Percentiles rank a stretch among this genome's conserved stretches.
These are phyloP conservation scores for Axinella damicornis DNA, from an alignment of 37 sponge, comb jelly and placozoan species.

Conservation along the genomic window DNA sequence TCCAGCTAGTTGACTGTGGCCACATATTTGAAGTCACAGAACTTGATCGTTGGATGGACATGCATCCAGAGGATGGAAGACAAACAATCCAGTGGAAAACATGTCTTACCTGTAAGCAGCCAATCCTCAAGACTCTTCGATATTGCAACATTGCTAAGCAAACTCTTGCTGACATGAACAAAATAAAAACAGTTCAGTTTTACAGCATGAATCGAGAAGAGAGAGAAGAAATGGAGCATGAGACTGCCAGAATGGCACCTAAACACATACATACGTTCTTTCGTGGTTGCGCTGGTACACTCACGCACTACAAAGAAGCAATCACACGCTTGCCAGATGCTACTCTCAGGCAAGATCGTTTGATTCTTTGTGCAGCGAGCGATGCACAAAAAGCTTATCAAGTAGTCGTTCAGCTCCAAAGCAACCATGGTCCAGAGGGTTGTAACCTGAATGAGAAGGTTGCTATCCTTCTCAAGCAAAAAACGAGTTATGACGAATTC, in stretches of 20 bases:
- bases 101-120: not conserved
- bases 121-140: not conserved
- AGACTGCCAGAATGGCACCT: not conserved
- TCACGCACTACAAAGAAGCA: too few relatives aligned
- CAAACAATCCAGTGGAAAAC: not conserved
- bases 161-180: not conserved
- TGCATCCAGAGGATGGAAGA: not conserved
- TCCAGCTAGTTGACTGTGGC: conserved; percentile 4
- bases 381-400: too few relatives aligned
- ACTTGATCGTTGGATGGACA: conserved; percentile 14
- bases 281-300: too few relatives aligned
- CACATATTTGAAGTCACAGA: conserved; percentile 8
- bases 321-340: too few relatives aligned
- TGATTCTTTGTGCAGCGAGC: too few relatives aligned
- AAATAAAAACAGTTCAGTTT: not conserved
- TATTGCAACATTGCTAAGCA: not conserved
- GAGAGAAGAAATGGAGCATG: not conserved
- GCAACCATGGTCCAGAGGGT: too few relatives aligned
- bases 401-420: too few relatives aligned
- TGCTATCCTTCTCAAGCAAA: too few relatives aligned
- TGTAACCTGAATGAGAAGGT: too few relatives aligned
- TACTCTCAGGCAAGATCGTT: too few relatives aligned
- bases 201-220: not conserved
- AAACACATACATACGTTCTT: too few relatives aligned
- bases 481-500: not conserved